Evolutionary conservation across 2,797 vertebrate species (phyloP).

Genomic region (Zalophus californianus): DNA sequence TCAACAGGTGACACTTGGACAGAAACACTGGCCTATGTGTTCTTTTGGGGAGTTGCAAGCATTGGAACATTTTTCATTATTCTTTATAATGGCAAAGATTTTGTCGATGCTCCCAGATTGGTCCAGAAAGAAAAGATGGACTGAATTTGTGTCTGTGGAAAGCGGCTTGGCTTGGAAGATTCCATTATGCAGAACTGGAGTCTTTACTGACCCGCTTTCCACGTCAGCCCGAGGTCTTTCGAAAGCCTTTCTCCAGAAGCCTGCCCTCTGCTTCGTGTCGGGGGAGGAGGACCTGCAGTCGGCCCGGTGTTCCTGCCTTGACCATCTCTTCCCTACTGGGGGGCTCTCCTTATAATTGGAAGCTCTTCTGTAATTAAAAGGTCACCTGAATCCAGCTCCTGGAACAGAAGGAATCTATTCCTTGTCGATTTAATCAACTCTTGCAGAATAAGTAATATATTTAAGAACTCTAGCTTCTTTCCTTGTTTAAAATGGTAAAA

Average conservation of each 20-base stretch:
- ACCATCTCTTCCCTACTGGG: slow-evolving; percentile 80
- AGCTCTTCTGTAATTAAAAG: slow-evolving; percentile 47
- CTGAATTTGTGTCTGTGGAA: slow-evolving; percentile 99
- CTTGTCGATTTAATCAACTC: slow-evolving; percentile 63
- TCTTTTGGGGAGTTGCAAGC: slow-evolving; percentile 97
- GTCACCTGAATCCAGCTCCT: slow-evolving; percentile 55
- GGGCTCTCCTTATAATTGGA: slow-evolving; percentile 15
- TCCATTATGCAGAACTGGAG: slow-evolving; percentile 91
- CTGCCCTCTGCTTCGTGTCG: not conserved
- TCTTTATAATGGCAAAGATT: slow-evolving; percentile 97
- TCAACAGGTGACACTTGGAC: slow-evolving; percentile 96
- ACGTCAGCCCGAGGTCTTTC: slow-evolving; percentile 72
- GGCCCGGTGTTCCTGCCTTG: slow-evolving; percentile 61
- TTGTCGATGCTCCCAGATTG: slow-evolving; percentile 95
- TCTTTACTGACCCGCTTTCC: slow-evolving; percentile 94
- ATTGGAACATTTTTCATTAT: slow-evolving; percentile 95
- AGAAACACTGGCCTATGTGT: slow-evolving; percentile 96
- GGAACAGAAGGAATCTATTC: slow-evolving; percentile 44
- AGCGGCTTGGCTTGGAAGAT: slow-evolving; percentile 93
- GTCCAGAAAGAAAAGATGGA: slow-evolving; percentile 99
- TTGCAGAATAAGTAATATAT: slow-evolving; percentile 79
- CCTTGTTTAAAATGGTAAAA: slow-evolving; percentile 78
- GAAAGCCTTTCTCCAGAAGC: slow-evolving; percentile 57
- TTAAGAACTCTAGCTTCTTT: slow-evolving; percentile 79
- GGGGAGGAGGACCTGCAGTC: slow-evolving; percentile 35